These are phyloP conservation scores for Campoletis sonorensis DNA, from an alignment of 1,140 invertebrate species.

Conservation along the genomic window DNA sequence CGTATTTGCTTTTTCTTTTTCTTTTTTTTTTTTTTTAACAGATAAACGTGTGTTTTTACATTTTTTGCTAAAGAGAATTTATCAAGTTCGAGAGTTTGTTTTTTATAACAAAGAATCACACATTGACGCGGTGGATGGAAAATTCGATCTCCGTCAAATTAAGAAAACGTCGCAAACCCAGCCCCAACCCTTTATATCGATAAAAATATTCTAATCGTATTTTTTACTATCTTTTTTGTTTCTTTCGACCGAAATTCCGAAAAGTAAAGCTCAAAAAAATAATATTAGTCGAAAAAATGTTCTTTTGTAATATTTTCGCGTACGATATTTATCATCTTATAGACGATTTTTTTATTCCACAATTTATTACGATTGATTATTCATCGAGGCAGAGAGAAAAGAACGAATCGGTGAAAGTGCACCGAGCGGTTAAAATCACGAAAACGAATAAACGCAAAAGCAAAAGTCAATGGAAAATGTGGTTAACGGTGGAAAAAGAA, in stretches of 20 bases:
- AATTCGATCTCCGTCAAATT: too few relatives aligned
- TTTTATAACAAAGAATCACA: too few relatives aligned
- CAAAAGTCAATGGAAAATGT: background rate
- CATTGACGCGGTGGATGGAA: too few relatives aligned
- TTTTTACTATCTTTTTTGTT: background rate
- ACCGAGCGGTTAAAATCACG: background rate
- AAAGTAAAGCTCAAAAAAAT: too few relatives aligned
- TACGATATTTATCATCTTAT: background rate
- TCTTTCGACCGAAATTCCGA: too few relatives aligned
- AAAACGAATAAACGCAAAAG: constrained; percentile 24
- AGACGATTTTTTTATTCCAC: background rate
- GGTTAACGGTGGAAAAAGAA: background rate
- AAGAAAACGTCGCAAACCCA: too few relatives aligned
- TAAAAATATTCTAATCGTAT: too few relatives aligned
- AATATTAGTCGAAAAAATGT: too few relatives aligned
- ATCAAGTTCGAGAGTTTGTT: too few relatives aligned
- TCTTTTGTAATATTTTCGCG: background rate
- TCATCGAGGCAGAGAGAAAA: constrained; percentile 1
- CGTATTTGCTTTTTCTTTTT: background rate
- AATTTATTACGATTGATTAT: constrained; percentile 24
- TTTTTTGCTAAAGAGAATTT: too few relatives aligned
- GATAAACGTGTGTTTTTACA: constrained; percentile 46
- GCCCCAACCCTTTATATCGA: too few relatives aligned
- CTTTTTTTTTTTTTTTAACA: background rate
- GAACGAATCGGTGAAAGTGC: background rate